Evolutionary conservation across 2,888 invertebrate species (phyloP).

Genomic region (Rhamnusium bicolor): DNA sequence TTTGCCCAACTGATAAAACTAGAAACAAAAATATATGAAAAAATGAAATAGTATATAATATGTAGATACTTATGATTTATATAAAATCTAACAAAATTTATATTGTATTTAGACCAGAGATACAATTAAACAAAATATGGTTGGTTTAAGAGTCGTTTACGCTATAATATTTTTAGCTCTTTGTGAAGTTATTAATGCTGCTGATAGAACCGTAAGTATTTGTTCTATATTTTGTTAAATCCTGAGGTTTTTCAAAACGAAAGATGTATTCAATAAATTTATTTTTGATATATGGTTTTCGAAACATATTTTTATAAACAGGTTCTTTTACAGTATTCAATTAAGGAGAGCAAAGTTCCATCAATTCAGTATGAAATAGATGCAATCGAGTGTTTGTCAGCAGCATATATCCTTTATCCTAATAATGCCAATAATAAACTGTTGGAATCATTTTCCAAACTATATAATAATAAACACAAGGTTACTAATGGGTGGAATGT

Average conservation of each 20-base stretch:
- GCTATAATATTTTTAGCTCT: not conserved
- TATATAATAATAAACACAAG: not conserved
- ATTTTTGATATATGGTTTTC: no score
- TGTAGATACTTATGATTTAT: no score
- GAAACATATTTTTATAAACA: not conserved
- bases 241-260: no score
- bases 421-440: not conserved
- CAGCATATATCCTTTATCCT: not conserved
- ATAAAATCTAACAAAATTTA: not conserved
- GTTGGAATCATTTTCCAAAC: not conserved
- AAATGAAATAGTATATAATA: no score
- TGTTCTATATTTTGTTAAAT: no score
- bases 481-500: not conserved
- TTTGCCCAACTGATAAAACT: not conserved
- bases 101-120: not conserved
- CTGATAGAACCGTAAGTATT: not conserved
- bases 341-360: not conserved
- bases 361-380: conserved; percentile 4
- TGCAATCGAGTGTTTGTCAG: not conserved
- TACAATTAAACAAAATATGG: not conserved
- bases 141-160: not conserved
- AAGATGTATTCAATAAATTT: no score
- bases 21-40: not conserved
- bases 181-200: not conserved
- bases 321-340: not conserved